Evolutionary conservation across 2,113 vertebrate genomes (phyloP), one percentile per base, ranked within the genome.

Genomic region (Camarhynchus parvulus): DNA sequence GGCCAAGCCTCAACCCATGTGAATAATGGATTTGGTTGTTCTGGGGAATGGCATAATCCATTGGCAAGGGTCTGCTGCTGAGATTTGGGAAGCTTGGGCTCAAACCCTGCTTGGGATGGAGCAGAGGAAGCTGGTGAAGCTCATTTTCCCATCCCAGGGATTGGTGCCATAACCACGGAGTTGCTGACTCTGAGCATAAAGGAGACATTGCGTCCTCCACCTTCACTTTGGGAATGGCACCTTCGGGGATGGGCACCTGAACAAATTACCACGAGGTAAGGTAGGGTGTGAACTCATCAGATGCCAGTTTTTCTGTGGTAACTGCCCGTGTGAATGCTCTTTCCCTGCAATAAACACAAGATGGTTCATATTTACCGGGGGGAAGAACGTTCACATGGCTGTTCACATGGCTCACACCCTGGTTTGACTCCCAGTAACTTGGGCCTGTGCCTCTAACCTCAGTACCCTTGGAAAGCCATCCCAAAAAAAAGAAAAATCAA

Each of bases 241-340:
- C 95, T 61, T 12, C 95, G 94, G 96, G 91, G 69, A 63, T 97
- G 94, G 96, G 96, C 95, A 92, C 80, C 84, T 52, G 95, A 91
- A 92, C 95, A 96, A 96, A 96, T 92, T 49, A 94, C 96, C 94
- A 96, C 33, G 8, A 94, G 92, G 47, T 94, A 92, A 77, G n/a
- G 92, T 91, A 94, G 94, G 94, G 96, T 87, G 96, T 97, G 92
- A 97, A 81, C 96, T 82, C 84, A 17, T 52, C 63, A 90, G 95
- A 61, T 95, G 95, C 94, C 96, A 96, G 92, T 92, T 95, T 92
- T 95, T 89, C 94, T 96, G 96, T 89, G 96, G 95, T 95, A 96
- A 87, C 86, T 96, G 92, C 88, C 95, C 42, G 55, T 96, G 94
- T 95, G 95, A 96, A 96, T 93, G 90, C 89, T 93, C 83, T 24